Evolutionary conservation across 2,888 invertebrate genomes (phyloP).

Genomic region (Dicycla oo): DNA sequence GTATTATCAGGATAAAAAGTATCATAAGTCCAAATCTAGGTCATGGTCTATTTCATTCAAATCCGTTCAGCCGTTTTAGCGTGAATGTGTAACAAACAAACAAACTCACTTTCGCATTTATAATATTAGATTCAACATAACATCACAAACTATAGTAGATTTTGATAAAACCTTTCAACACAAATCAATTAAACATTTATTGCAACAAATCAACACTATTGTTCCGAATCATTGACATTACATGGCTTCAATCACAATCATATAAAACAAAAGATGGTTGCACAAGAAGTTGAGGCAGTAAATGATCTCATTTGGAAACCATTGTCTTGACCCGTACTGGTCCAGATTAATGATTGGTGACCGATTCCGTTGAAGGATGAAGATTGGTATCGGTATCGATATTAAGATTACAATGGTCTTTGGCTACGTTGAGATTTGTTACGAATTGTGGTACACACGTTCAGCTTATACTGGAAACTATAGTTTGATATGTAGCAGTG

Average conservation of each 20-base stretch:
- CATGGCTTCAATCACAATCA: slow-evolving; percentile 42
- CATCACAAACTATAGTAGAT: neutral
- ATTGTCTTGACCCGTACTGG: slow-evolving; percentile 78
- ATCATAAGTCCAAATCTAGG: too few relatives aligned
- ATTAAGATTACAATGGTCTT: slow-evolving; percentile 67
- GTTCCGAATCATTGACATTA: slow-evolving; percentile 47
- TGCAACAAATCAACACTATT: slow-evolving; percentile 42
- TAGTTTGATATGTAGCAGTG: too few relatives aligned
- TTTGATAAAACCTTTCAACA: neutral
- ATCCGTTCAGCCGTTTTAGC: too few relatives aligned
- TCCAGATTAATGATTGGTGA: slow-evolving; percentile 77
- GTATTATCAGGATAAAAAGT: too few relatives aligned
- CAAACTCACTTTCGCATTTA: too few relatives aligned
- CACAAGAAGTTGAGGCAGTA: slow-evolving; percentile 65
- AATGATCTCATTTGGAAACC: slow-evolving; percentile 83
- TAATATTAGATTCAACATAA: too few relatives aligned
- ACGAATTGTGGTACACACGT: slow-evolving; percentile 20
- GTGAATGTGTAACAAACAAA: too few relatives aligned
- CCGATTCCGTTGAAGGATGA: slow-evolving; percentile 68
- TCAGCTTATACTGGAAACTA: too few relatives aligned
- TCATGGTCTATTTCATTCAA: too few relatives aligned
- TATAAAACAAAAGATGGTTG: slow-evolving; percentile 69
- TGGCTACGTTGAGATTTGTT: slow-evolving; percentile 60
- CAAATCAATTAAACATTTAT: slow-evolving; percentile 33
- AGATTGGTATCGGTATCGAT: slow-evolving; percentile 73